Percentiles rank a stretch among this genome's conserved stretches.
These are phyloP conservation scores for Myotis brandtii DNA, from an alignment of 2,113 vertebrate species.

Conservation along the genomic window DNA sequence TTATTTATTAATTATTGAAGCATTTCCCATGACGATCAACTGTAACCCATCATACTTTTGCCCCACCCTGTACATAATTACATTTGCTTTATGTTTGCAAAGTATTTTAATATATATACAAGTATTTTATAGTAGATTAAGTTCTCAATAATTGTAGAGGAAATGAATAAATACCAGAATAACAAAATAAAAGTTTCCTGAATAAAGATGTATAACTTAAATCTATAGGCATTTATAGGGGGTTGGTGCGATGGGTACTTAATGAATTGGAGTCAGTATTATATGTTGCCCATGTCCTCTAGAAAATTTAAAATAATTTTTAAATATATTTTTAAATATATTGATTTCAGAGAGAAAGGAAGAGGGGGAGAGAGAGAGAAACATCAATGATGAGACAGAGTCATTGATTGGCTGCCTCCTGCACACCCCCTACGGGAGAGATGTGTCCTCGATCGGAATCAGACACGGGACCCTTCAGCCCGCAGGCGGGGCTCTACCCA, in stretches of 20 bases:
- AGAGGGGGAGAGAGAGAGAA: too few relatives aligned
- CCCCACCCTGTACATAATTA: background rate
- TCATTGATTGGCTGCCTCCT: too few relatives aligned
- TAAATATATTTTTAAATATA: too few relatives aligned
- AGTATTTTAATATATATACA: background rate
- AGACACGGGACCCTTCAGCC: too few relatives aligned
- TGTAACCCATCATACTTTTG: background rate
- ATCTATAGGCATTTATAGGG: background rate
- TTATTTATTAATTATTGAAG: background rate
- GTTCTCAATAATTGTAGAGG: background rate
- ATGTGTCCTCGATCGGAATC: too few relatives aligned
- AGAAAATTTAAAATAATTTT: background rate
- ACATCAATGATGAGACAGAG: too few relatives aligned
- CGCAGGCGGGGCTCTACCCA: too few relatives aligned
- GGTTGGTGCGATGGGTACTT: background rate
- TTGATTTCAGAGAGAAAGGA: too few relatives aligned
- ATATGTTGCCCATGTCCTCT: background rate
- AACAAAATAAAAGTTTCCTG: background rate
- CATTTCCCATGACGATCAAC: background rate
- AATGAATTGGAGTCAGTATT: background rate
- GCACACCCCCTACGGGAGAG: too few relatives aligned
- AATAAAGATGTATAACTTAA: background rate
- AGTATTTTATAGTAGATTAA: background rate
- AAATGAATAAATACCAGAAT: slow-evolving; percentile 3
- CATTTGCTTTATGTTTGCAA: background rate